These are phyloP conservation scores for Anableps anableps DNA, from an alignment of 2,797 vertebrate species.

Conservation along the genomic window DNA sequence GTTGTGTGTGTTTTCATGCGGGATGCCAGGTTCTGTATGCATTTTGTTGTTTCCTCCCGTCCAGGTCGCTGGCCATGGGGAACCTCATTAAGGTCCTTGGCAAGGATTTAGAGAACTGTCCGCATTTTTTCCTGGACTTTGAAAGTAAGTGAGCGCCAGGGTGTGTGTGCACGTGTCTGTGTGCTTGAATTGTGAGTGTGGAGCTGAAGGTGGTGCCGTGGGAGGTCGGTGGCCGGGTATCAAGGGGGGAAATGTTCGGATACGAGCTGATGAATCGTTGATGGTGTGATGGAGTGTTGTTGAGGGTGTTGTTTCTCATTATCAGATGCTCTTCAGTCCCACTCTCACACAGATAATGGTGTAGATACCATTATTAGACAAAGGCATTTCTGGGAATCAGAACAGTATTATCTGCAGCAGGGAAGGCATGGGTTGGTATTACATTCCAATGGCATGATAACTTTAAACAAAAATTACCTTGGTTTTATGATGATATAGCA, in stretches of 20 bases:
- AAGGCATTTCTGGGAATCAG: neutral
- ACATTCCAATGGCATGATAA: neutral
- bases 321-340: constrained; percentile 72
- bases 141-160: constrained; percentile 91
- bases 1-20: constrained; percentile 46
- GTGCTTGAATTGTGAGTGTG: constrained; percentile 70
- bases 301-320: constrained; percentile 72
- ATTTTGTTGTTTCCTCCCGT: constrained; percentile 84
- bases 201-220: constrained; percentile 62
- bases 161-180: constrained; percentile 61
- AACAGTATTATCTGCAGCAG: neutral
- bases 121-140: constrained; percentile 99
- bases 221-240: constrained; percentile 53
- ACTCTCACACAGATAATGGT: constrained; percentile 41
- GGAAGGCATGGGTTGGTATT: neutral
- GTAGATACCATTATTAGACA: constrained; percentile 8
- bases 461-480: neutral
- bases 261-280: constrained; percentile 57
- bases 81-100: constrained; percentile 99
- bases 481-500: neutral
- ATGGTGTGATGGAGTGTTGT: constrained; percentile 65
- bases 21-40: constrained; percentile 75
- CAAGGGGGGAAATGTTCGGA: constrained; percentile 38
- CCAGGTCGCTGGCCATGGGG: constrained; percentile 95
- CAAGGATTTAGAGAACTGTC: constrained; percentile 99